Conservation (phyloP, 2,888 invertebrate species). For the Xestobium rufovillosum region DNA sequence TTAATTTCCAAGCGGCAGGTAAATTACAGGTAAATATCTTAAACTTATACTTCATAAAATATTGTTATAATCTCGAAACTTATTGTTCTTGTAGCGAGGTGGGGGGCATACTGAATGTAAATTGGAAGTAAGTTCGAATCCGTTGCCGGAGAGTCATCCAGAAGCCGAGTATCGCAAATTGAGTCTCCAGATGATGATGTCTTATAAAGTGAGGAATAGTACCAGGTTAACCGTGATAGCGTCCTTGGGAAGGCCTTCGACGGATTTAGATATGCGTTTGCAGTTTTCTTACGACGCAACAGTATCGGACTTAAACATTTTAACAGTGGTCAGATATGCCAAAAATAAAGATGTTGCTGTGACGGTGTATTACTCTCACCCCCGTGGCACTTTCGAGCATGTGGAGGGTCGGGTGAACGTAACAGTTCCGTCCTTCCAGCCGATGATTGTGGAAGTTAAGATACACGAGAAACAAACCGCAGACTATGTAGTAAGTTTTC, state of each 20-base stretch:
- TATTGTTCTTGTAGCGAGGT: slow-evolving; percentile 56
- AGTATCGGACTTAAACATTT: slow-evolving; percentile 49
- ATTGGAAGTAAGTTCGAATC: slow-evolving; percentile 62
- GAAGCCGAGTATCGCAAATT: slow-evolving; percentile 51
- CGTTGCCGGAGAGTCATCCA: slow-evolving; percentile 47
- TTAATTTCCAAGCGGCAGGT: slow-evolving; percentile 59
- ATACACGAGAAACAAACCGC: slow-evolving; percentile 59
- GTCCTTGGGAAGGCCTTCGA: slow-evolving; percentile 56
- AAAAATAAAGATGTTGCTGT: slow-evolving; percentile 54
- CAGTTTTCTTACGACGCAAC: slow-evolving; percentile 47
- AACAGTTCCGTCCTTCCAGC: slow-evolving; percentile 65
- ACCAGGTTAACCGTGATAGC: slow-evolving; percentile 55
- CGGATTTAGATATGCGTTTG: slow-evolving; percentile 59
- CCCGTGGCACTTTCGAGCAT: slow-evolving; percentile 58
- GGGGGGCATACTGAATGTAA: slow-evolving; percentile 64
- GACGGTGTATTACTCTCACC: slow-evolving; percentile 53
- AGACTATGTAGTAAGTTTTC: slow-evolving; percentile 58
- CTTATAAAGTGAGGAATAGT: slow-evolving; percentile 44
- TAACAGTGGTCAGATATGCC: slow-evolving; percentile 48
- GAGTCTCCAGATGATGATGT: slow-evolving; percentile 50
- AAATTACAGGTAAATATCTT: slow-evolving; percentile 53
- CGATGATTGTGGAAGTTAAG: slow-evolving; percentile 57
- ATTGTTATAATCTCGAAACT: too few species aligned
- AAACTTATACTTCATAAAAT: too few species aligned
- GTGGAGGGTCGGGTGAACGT: slow-evolving; percentile 65